A percentile compares a stretch with the other conserved stretches of the same genome.
Conservation (phyloP, 1,140 invertebrate species). For the Goniozus legneri region DNA sequence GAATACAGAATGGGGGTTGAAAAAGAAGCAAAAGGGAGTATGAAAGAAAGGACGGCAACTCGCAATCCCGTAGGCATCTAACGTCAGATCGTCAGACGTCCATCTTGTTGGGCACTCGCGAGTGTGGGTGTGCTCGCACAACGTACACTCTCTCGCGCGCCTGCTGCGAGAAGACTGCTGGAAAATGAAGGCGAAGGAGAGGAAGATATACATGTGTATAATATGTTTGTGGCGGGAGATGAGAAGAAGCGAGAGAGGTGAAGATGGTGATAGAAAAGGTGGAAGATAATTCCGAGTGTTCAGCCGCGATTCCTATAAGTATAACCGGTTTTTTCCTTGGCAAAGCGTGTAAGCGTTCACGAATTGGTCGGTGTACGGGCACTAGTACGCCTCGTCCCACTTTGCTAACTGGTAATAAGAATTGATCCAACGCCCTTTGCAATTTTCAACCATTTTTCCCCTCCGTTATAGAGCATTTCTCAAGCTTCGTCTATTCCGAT, state of each 20-base stretch:
- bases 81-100: constrained; percentile 30
- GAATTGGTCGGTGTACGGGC: no score
- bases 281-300: constrained; percentile 34
- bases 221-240: constrained; percentile 25
- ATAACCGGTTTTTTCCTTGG: constrained; percentile 45
- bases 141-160: background rate
- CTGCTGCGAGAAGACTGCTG: background rate
- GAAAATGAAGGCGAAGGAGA: background rate
- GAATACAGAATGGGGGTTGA: no score
- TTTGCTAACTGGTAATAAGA: constrained; percentile 9
- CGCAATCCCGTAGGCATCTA: constrained; percentile 22
- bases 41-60: no score
- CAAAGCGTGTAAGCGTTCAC: constrained; percentile 20
- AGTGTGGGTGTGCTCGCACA: background rate
- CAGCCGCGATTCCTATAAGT: constrained; percentile 41
- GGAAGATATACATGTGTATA: no score
- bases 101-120: constrained; percentile 22
- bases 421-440: no score
- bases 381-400: constrained; percentile 9
- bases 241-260: constrained; percentile 16
- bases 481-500: no score
- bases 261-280: constrained; percentile 30
- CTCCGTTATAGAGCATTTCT: no score
- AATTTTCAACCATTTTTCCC: no score
- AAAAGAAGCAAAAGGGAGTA: constrained; percentile 24